phyloP scores from a whole-genome alignment of 2,113 vertebrate species.

The Elaphurus davidianus region DNA sequence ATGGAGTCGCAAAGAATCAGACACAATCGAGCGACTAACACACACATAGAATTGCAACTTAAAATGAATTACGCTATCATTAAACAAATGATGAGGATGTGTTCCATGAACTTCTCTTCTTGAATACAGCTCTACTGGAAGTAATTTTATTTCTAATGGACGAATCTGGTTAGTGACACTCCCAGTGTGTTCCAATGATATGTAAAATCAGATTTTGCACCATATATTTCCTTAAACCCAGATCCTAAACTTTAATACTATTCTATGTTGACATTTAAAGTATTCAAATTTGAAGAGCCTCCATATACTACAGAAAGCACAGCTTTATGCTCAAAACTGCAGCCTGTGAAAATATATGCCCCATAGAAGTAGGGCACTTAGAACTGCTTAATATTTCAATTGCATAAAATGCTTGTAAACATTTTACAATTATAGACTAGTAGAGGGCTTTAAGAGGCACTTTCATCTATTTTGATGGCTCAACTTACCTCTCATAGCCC shows the following conservation, averaged over 20 bases:
- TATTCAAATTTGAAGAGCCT: constrained; percentile 27
- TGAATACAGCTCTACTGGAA: not conserved
- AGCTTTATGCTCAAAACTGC: not conserved
- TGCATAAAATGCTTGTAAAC: constrained; percentile 23
- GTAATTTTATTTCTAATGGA: not conserved
- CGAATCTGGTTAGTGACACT: not conserved
- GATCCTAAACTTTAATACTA: constrained; percentile 23
- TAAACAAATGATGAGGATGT: not conserved
- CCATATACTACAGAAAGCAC: not conserved
- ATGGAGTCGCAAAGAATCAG: not conserved
- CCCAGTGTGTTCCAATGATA: not conserved
- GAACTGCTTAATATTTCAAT: constrained; percentile 33
- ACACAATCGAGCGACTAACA: not conserved
- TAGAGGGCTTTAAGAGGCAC: not conserved
- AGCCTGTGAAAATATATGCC: not conserved
- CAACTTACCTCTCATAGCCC: not conserved
- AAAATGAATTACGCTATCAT: not conserved
- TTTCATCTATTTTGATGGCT: not conserved
- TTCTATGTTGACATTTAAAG: constrained; percentile 37
- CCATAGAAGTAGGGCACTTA: not conserved
- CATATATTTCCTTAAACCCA: not conserved
- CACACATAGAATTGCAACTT: not conserved
- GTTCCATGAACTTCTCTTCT: not conserved
- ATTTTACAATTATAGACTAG: constrained; percentile 48
- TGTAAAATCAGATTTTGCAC: not conserved